Percentiles rank a stretch among this genome's conserved stretches.
Evolutionary conservation across 2,113 vertebrate species (phyloP).

Genomic region (Nibea albiflora): DNA sequence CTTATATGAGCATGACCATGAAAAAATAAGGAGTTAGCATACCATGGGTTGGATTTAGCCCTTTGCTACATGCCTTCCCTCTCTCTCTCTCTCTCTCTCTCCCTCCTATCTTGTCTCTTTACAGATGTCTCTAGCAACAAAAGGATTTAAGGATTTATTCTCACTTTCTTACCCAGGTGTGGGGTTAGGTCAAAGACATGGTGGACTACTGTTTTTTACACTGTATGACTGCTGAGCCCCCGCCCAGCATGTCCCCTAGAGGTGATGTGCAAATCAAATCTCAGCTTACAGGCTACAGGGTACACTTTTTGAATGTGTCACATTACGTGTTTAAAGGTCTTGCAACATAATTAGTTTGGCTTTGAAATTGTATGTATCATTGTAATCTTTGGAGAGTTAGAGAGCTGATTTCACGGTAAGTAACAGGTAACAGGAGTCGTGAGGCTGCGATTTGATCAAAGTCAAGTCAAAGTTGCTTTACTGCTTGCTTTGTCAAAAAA

Average conservation of each 20-base stretch:
- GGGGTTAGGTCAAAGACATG: neutral
- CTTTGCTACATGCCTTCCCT: too few species aligned
- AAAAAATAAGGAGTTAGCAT: neutral
- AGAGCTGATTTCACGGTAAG: neutral
- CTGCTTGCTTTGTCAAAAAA: neutral
- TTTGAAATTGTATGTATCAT: neutral
- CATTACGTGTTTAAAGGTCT: neutral
- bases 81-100: too few species aligned
- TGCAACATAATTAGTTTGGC: neutral
- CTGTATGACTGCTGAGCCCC: neutral
- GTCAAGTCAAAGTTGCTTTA: conserved; percentile 22
- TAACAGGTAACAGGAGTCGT: neutral
- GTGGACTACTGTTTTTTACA: neutral
- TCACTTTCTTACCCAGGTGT: neutral
- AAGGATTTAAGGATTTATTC: neutral
- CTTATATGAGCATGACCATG: neutral
- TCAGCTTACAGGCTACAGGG: neutral
- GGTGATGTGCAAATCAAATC: neutral
- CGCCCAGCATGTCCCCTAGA: neutral
- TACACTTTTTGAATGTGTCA: neutral
- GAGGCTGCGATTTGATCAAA: conserved; percentile 15
- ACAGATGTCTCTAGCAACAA: too few species aligned
- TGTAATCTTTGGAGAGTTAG: neutral
- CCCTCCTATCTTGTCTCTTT: too few species aligned
- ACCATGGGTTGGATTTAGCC: too few species aligned